These are phyloP conservation scores for Sardinella longiceps DNA, from an alignment of 2,797 vertebrate genomes.

Conservation along the genomic window DNA sequence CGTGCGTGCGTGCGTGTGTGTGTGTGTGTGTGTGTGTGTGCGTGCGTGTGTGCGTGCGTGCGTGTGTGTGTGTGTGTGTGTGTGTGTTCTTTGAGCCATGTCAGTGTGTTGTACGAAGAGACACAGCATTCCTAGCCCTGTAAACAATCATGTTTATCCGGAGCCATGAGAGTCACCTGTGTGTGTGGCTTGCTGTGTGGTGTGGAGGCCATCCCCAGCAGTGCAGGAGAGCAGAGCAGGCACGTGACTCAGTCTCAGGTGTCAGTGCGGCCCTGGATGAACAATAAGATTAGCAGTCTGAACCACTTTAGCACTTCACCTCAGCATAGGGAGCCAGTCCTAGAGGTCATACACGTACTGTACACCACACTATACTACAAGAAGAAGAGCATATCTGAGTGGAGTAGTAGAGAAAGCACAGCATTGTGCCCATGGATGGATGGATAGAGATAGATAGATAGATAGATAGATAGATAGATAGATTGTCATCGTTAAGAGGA, in stretches of 20 bases:
- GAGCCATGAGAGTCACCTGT: background rate
- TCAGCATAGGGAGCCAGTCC: conserved; percentile 33
- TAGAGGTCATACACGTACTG: background rate
- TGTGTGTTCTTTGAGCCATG: background rate
- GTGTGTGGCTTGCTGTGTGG: too few species aligned
- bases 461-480: too few species aligned
- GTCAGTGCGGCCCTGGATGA: background rate
- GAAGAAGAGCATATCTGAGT: background rate
- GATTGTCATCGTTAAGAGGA: too few species aligned
- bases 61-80: background rate
- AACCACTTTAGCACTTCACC: conserved; percentile 38
- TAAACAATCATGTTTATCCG: background rate
- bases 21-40: background rate
- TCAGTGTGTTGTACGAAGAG: background rate
- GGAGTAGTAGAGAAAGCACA: background rate
- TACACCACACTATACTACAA: background rate
- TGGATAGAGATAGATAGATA: too few species aligned
- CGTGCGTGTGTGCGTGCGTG: background rate
- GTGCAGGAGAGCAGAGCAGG: background rate
- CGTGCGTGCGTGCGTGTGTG: background rate
- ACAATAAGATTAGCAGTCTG: conserved; percentile 38
- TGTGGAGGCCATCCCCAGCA: background rate
- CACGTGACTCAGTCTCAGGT: conserved; percentile 27
- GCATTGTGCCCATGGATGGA: background rate
- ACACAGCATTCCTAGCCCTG: too few species aligned